Percentiles rank a stretch among this genome's conserved stretches.
These are phyloP conservation scores for Minunthozetes semirufus DNA, from an alignment of 2,888 invertebrate genomes.

Conservation along the genomic window DNA sequence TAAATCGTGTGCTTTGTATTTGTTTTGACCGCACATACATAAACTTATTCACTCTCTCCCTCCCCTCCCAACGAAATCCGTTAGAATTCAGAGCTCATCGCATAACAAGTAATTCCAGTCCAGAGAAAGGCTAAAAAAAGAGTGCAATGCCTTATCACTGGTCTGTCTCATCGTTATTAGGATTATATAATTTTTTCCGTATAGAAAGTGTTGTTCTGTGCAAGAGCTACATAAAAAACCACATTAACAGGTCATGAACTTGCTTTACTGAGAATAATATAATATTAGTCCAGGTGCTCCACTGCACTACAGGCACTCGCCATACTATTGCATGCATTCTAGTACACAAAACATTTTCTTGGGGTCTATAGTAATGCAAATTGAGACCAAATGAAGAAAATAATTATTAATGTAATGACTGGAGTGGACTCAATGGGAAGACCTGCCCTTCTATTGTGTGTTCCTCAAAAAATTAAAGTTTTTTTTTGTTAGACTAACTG, in stretches of 20 bases:
- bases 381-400: not conserved
- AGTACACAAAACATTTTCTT: too few species aligned
- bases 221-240: not conserved
- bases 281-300: not conserved
- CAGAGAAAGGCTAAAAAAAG: not conserved
- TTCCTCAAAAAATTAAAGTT: not conserved
- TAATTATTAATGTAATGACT: not conserved
- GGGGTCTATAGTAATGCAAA: not conserved
- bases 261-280: not conserved
- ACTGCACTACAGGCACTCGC: not conserved
- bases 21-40: not conserved
- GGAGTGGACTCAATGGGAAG: not conserved
- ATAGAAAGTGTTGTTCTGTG: not conserved
- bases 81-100: not conserved
- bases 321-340: too few species aligned
- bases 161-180: not conserved
- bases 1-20: not conserved
- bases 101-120: constrained; percentile 17
- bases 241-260: constrained; percentile 13
- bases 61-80: not conserved
- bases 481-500: not conserved
- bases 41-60: not conserved
- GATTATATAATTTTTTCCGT: not conserved
- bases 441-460: not conserved
- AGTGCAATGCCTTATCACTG: constrained; percentile 10